Evolutionary conservation across 2,888 invertebrate species (phyloP).

Genomic region (Rhagophthalmus giganteus): DNA sequence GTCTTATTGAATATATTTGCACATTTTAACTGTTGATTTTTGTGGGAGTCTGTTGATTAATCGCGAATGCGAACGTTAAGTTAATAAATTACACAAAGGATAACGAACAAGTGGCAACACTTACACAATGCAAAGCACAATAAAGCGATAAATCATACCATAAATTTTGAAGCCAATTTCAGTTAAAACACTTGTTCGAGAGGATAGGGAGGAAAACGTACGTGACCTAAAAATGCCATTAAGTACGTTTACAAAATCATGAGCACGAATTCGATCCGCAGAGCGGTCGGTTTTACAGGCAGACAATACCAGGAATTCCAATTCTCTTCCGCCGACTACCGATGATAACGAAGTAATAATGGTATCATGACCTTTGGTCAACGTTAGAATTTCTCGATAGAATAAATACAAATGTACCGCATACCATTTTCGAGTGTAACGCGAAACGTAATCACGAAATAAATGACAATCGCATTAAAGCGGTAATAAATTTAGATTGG

Average conservation of each 20-base stretch:
- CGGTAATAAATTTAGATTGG: conserved; percentile 29
- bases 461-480: conserved; percentile 31
- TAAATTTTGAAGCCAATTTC: conserved; percentile 22
- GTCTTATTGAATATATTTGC: no score
- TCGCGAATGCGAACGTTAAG: no score
- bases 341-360: conserved; percentile 36
- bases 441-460: conserved; percentile 30
- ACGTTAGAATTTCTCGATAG: conserved; percentile 21
- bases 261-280: conserved; percentile 41
- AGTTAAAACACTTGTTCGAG: conserved; percentile 26
- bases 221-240: conserved; percentile 44
- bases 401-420: conserved; percentile 29
- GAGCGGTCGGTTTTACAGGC: conserved; percentile 24
- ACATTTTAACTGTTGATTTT: no score
- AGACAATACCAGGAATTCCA: conserved; percentile 29
- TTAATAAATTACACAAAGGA: background rate
- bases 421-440: conserved; percentile 24
- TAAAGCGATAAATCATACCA: conserved; percentile 19
- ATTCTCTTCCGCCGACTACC: conserved; percentile 28
- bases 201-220: conserved; percentile 31
- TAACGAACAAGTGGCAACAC: background rate
- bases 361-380: conserved; percentile 31
- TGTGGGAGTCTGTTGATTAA: no score
- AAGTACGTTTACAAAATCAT: conserved; percentile 40
- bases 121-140: conserved; percentile 13